Percentiles rank a stretch among this genome's conserved stretches.
Evolutionary conservation across 2,888 invertebrate species (phyloP).

Genomic region (Chalcosyrphus nemorum): DNA sequence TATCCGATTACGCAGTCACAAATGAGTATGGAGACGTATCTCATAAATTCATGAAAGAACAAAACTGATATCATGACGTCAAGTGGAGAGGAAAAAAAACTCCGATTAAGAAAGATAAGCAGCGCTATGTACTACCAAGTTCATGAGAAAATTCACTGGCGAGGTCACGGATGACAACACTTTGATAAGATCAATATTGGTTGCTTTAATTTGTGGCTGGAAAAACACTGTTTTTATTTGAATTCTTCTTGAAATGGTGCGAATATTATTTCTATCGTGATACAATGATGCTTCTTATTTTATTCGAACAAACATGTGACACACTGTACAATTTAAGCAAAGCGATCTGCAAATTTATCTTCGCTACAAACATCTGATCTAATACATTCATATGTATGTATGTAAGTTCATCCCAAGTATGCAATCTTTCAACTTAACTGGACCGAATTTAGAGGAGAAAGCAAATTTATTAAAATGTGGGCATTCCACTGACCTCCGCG

Average conservation of each 20-base stretch:
- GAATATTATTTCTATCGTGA: too few relatives aligned
- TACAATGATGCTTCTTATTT: neutral
- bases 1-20: neutral
- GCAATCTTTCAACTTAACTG: neutral
- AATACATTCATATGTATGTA: slow-evolving; percentile 4
- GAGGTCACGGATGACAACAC: slow-evolving; percentile 21
- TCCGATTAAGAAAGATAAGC: neutral
- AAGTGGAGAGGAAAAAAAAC: neutral
- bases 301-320: too few relatives aligned
- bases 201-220: too few relatives aligned
- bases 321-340: slow-evolving; percentile 1
- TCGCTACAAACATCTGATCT: neutral
- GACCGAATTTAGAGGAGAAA: neutral
- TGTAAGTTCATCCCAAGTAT: too few relatives aligned
- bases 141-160: slow-evolving; percentile 20
- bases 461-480: slow-evolving; percentile 11
- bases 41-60: neutral
- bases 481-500: slow-evolving; percentile 26
- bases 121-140: neutral
- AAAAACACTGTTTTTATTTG: too few relatives aligned
- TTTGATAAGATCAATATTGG: slow-evolving; percentile 23
- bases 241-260: too few relatives aligned
- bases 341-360: neutral
- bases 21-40: neutral
- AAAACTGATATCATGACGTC: slow-evolving; percentile 21